Base-by-base conservation (phyloP, 2,888 invertebrate genomes). In the Volucella inflata region DNA sequence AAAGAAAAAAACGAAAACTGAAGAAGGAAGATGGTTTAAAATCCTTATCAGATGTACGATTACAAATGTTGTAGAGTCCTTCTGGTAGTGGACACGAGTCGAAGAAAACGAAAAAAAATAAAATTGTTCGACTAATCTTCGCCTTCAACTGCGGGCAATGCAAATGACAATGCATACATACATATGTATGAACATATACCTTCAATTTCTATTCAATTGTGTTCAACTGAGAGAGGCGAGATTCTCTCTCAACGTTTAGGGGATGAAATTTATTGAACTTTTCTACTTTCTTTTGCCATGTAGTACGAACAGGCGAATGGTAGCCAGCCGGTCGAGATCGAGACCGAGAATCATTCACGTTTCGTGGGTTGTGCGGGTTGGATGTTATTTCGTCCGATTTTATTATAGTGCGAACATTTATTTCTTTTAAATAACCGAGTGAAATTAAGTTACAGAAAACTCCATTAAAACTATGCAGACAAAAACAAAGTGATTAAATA, bases 1-100 rank as follows among this genome's bases (percentile, higher is more conserved):
- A 74, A 44, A 53, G 44, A 68, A 68, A 30, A 81, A 72, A 55
- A 81, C 36, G 72, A 48, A 74, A 74, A 64, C 68, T 74, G 57
- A 79, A 83, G 68, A 83, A 83, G 72, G 72, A 83, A 68, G 68
- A 83, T 83, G 74, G 74, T 78, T 44, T 38, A 40, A 80, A 80
- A 84, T 84, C 75, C 75, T 80, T 84, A 84, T 84, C 84, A 59
- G 75, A 46, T 44, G 71, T 71, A 60, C 71, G 59, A 44, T 44
- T 44, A 40, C 11, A 38, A 55, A 68, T 59, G 40, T 36, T 17
- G 48, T 51, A 51, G 11, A 62, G 57, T 62, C 68, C 48, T 59
- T 48, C 17, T 72, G 30, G 57, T 14, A 36, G 68, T 70, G 70
- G 80, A 84, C 84, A 80, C 80, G 80, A 84, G 84, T 84, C 84